A percentile compares a stretch with the other conserved stretches of the same genome.
Conservation (phyloP, 2,113 vertebrate genomes). For the Casuarius casuarius region DNA sequence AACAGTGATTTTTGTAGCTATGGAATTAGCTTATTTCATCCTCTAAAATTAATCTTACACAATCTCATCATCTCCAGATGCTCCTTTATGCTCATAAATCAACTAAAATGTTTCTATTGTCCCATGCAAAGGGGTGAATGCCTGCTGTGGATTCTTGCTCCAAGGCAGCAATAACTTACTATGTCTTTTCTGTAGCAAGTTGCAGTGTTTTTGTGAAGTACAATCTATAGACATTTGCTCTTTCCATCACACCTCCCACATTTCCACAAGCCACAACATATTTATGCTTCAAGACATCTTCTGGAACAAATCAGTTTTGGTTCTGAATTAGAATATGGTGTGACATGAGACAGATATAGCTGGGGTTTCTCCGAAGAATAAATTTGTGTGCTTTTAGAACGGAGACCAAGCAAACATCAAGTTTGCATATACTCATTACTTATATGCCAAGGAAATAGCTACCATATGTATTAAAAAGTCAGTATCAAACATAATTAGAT, state of each 20-base stretch:
- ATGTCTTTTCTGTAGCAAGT: slow-evolving; percentile 56
- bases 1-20: slow-evolving; percentile 20
- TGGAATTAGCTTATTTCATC: slow-evolving; percentile 32
- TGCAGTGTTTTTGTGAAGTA: slow-evolving; percentile 39
- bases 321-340: slow-evolving; percentile 41
- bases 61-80: slow-evolving; percentile 72
- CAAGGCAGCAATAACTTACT: slow-evolving; percentile 63
- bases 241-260: slow-evolving; percentile 68
- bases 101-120: slow-evolving; percentile 64
- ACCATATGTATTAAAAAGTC: slow-evolving; percentile 60
- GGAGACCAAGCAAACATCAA: slow-evolving; percentile 36
- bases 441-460: slow-evolving; percentile 43
- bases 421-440: neutral
- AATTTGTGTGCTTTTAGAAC: slow-evolving; percentile 27
- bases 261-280: slow-evolving; percentile 64
- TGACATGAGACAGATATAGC: slow-evolving; percentile 62
- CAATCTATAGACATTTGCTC: slow-evolving; percentile 62
- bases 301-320: slow-evolving; percentile 64
- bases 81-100: slow-evolving; percentile 54
- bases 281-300: slow-evolving; percentile 62
- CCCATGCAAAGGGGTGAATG: slow-evolving; percentile 36
- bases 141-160: slow-evolving; percentile 48
- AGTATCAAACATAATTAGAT: slow-evolving; percentile 51
- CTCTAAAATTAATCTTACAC: slow-evolving; percentile 65
- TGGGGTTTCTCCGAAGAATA: slow-evolving; percentile 30